Evolutionary conservation across 2,888 invertebrate genomes (phyloP).

Genomic region (Andrena minutula): DNA sequence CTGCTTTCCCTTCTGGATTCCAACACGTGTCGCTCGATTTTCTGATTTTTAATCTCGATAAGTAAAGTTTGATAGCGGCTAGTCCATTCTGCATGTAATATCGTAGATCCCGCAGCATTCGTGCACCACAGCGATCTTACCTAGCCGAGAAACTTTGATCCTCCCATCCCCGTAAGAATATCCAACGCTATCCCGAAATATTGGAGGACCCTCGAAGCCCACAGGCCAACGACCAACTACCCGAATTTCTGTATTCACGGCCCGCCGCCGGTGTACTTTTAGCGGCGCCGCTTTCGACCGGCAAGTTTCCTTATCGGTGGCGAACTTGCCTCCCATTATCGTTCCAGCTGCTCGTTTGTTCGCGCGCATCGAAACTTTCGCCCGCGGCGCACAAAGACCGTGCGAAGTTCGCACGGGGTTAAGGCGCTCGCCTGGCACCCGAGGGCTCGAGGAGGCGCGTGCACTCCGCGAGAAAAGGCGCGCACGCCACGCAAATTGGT

Average conservation of each 20-base stretch:
- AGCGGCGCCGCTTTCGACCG: conserved; percentile 7
- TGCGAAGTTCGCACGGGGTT: conserved; percentile 4
- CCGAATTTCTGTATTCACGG: conserved; percentile 18
- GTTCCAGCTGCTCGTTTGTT: conserved; percentile 18
- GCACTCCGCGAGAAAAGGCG: conserved; percentile 57
- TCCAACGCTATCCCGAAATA: conserved; percentile 1
- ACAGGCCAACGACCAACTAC: neutral
- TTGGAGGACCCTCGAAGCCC: neutral
- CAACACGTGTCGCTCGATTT: too few relatives aligned
- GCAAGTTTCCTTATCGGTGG: conserved; percentile 16
- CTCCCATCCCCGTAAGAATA: neutral
- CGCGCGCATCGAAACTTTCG: conserved; percentile 32
- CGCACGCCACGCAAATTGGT: conserved; percentile 74
- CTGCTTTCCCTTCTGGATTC: too few relatives aligned
- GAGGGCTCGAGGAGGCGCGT: conserved; percentile 29
- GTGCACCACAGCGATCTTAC: neutral
- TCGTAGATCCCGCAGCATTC: too few relatives aligned
- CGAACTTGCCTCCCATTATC: conserved; percentile 25
- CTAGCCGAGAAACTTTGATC: conserved; percentile 8
- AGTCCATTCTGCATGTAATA: too few relatives aligned
- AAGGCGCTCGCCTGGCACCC: conserved; percentile 16
- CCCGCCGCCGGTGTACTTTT: conserved; percentile 16
- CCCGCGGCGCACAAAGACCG: conserved; percentile 8
- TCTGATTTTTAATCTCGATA: too few relatives aligned
- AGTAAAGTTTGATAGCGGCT: too few relatives aligned